Evolutionary conservation across 2,888 invertebrate species (phyloP).

Genomic region (Dioctria rufipes): DNA sequence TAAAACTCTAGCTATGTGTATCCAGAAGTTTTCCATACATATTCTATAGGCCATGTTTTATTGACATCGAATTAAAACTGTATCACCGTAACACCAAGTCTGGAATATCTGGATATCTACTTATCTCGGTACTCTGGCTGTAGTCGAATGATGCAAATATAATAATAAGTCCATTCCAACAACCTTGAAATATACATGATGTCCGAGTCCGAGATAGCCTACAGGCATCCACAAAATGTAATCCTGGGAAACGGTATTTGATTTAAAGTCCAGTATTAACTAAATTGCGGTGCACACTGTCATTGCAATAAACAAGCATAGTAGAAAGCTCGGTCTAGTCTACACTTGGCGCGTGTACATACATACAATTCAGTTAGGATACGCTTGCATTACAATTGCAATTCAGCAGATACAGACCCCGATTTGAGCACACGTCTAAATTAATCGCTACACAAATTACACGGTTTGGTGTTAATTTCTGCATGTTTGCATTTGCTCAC

Average conservation of each 20-base stretch:
- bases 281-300: conserved; percentile 24
- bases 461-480: conserved; percentile 56
- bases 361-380: background rate
- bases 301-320: conserved; percentile 15
- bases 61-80: no score
- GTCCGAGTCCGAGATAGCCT: no score
- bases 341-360: background rate
- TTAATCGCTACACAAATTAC: conserved; percentile 59
- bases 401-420: background rate
- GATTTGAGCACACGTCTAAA: conserved; percentile 52
- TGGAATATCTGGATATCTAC: no score
- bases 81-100: no score
- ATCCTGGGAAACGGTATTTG: background rate
- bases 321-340: background rate
- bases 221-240: no score
- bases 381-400: background rate
- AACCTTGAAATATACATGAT: no score
- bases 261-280: conserved; percentile 13
- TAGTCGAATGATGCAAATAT: no score
- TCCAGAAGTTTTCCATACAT: no score
- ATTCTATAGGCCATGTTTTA: no score
- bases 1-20: no score
- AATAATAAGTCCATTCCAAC: no score
- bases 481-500: conserved; percentile 56
- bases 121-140: no score